Evolutionary conservation across 2,797 vertebrate genomes (phyloP).

Genomic region (Euthynnus affinis): DNA sequence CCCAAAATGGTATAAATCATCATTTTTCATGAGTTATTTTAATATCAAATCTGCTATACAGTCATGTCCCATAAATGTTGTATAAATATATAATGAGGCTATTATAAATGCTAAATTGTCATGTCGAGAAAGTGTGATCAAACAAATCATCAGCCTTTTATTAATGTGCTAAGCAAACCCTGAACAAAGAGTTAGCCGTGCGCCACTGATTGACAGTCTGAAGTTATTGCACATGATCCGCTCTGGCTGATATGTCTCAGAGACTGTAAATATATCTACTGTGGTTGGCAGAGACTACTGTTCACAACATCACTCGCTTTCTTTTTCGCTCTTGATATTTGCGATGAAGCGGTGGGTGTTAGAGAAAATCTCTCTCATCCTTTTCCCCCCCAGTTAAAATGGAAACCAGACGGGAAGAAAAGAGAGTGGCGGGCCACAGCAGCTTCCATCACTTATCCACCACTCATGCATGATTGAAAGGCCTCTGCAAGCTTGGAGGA

Average conservation of each 20-base stretch:
- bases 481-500: conserved; percentile 73
- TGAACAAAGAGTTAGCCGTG: conserved; percentile 43
- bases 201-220: conserved; percentile 58
- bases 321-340: conserved; percentile 71
- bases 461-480: conserved; percentile 86
- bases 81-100: conserved; percentile 35
- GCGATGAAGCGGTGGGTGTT: conserved; percentile 73
- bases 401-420: conserved; percentile 73
- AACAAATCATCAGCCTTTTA: conserved; percentile 44
- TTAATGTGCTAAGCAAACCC: conserved; percentile 20
- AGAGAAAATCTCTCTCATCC: conserved; percentile 78
- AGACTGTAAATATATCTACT: conserved; percentile 61
- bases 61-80: conserved; percentile 46
- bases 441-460: conserved; percentile 81
- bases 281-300: conserved; percentile 57
- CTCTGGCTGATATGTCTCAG: conserved; percentile 53
- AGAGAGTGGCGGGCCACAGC: conserved; percentile 73
- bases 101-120: conserved; percentile 37
- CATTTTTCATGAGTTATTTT: conserved; percentile 8
- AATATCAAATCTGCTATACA: conserved; percentile 22
- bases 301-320: conserved; percentile 65
- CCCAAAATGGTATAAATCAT: conserved; percentile 4
- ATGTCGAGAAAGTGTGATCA: conserved; percentile 41
- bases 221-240: conserved; percentile 57
- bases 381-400: conserved; percentile 71